Base-by-base conservation (phyloP, 2,797 vertebrate genomes). In the Aldrovandia affinis region DNA sequence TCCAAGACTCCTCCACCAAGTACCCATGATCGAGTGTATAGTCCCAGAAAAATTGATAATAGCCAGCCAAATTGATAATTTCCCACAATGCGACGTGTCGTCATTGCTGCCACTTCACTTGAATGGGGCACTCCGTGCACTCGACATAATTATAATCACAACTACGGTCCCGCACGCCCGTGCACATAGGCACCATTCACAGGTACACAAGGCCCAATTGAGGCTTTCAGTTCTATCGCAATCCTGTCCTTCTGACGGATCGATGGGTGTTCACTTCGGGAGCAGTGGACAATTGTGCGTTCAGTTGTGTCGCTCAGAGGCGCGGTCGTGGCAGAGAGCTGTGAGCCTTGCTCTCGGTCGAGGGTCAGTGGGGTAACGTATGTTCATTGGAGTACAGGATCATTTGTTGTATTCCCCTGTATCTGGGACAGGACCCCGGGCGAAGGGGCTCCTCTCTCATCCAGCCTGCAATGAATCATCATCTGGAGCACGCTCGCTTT, bases 401-500 rank as follows among this genome's bases (percentile, higher is more conserved):
- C 25, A 12, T 39, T 39, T 42, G 33, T 61, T 30, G n/a, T 65
- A 65, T 65, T 78, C 15, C 7, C 33, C 65, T 73, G 39, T 39
- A 83, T 55, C 50, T 25, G 63, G 68, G 68, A 54, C 10, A 39
- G 78, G 83, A n/a, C n/a, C 78, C 80, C 6, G 36, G 73, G 78
- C 47, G 9, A 28, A 20, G 61, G 59, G 65, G 50, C 65, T 78
- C 54, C 30, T 25, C 70, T 75, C 52, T 39, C 80, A 63, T 81
- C 68, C 73, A 14, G 28, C 68, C 22, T 28, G 28, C 44, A 20
- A 55, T 84, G 77, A 80, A 80, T 84, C 83, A 84, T 84, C 78
- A 20, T 9, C 42, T 12, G 0, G 84, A 86, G 87, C 84, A 88
- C 89, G 89, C 87, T 78, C 77, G 47, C 57, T 80, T 6, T 65